A percentile compares a stretch with the other conserved stretches of the same genome.
Conservation (phyloP, 2,888 invertebrate species). For the Ophion ventricosus region DNA sequence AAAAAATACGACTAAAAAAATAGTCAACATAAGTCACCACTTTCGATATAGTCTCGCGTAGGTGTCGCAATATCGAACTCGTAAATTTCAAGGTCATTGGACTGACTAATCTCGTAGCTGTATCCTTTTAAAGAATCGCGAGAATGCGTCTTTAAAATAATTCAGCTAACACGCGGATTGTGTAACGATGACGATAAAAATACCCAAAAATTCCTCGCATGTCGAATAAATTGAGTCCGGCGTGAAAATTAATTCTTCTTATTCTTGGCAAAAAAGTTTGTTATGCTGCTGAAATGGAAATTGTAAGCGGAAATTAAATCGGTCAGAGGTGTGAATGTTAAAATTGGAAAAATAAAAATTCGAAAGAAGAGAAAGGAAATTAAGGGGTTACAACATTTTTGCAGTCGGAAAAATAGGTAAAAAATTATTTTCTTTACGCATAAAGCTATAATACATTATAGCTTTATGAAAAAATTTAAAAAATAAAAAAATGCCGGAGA, state of each 20-base stretch:
- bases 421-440: too few relatives aligned
- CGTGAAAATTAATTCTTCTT: not conserved
- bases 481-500: too few relatives aligned
- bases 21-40: not conserved
- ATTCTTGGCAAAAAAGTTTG: not conserved
- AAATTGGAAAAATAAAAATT: not conserved
- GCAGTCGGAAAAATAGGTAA: too few relatives aligned
- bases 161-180: not conserved
- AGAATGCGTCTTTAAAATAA: not conserved
- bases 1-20: not conserved
- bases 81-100: constrained; percentile 23
- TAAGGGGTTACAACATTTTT: too few relatives aligned
- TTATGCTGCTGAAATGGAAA: not conserved
- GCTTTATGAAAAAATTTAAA: too few relatives aligned
- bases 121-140: not conserved
- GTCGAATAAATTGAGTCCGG: not conserved
- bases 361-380: not conserved
- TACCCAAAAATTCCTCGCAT: not conserved
- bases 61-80: not conserved
- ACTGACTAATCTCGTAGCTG: not conserved
- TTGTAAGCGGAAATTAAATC: not conserved
- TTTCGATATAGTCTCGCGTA: not conserved
- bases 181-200: not conserved
- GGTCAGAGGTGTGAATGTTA: not conserved
- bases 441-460: too few relatives aligned